Evolutionary conservation across 2,888 invertebrate species (phyloP).

Genomic region (Caenorhabditis imperialis): DNA sequence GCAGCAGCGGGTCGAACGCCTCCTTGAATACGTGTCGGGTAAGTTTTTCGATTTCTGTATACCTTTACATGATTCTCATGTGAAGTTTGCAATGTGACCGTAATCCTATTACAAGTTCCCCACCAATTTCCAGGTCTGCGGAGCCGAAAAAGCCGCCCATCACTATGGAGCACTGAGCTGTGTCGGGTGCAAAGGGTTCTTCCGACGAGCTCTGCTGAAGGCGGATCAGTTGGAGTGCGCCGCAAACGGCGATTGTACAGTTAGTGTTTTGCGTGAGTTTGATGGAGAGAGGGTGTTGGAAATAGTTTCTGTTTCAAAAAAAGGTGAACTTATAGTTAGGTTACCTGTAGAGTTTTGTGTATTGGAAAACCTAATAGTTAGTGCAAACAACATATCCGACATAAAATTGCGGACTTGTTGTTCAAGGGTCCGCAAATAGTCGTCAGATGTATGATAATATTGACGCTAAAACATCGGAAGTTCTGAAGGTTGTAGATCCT

Average conservation of each 20-base stretch:
- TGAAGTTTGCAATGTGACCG: too few species aligned
- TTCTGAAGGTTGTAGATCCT: too few species aligned
- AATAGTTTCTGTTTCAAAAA: slow-evolving; percentile 9
- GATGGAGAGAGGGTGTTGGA: too few species aligned
- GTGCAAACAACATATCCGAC: too few species aligned
- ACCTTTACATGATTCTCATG: not conserved
- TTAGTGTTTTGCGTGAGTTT: slow-evolving; percentile 50
- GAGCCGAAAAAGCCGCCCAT: slow-evolving; percentile 69
- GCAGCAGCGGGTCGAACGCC: slow-evolving; percentile 9
- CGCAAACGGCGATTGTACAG: slow-evolving; percentile 63
- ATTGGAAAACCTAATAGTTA: slow-evolving; percentile 7
- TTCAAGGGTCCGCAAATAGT: too few species aligned
- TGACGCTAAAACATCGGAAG: too few species aligned
- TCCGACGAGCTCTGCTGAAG: slow-evolving; percentile 74
- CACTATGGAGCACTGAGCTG: slow-evolving; percentile 72
- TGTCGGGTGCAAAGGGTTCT: slow-evolving; percentile 74
- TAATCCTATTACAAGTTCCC: too few species aligned
- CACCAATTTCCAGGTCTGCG: slow-evolving; percentile 69
- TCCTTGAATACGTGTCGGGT: slow-evolving; percentile 23
- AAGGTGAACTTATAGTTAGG: too few species aligned
- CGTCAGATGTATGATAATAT: too few species aligned
- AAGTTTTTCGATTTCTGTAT: not conserved
- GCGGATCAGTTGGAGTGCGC: slow-evolving; percentile 75
- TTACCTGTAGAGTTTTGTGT: not conserved
- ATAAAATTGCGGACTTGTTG: too few species aligned